phyloP scores from a whole-genome alignment of 2,113 vertebrate genomes.

The Eulemur macaco region DNA sequence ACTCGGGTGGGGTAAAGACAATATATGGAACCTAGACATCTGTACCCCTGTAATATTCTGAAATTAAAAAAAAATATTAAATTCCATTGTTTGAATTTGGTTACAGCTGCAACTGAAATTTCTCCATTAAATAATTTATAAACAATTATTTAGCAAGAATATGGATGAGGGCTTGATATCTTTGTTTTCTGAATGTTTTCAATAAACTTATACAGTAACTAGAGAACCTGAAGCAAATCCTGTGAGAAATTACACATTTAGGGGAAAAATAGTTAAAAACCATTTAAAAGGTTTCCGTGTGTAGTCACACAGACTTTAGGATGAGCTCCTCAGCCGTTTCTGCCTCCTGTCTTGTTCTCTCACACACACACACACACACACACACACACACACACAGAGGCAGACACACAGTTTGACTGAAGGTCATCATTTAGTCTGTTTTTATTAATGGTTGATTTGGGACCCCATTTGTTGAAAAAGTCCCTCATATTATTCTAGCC shows the following conservation, averaged over 20 bases:
- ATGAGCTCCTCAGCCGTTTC: not conserved
- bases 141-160: not conserved
- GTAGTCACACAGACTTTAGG: not conserved
- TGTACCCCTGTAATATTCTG: too few relatives aligned
- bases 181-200: not conserved
- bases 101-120: not conserved
- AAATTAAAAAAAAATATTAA: not conserved
- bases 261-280: not conserved
- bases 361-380: accelerated
- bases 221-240: not conserved
- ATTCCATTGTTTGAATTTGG: not conserved
- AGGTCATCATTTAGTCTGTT: not conserved
- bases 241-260: not conserved
- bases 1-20: too few relatives aligned
- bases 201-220: not conserved
- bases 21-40: too few relatives aligned
- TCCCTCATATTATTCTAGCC: not conserved
- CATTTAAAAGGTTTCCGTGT: not conserved
- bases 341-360: not conserved
- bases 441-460: not conserved
- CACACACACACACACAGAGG: not conserved
- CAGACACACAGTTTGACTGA: not conserved
- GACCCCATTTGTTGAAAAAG: not conserved
- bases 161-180: not conserved
- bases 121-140: not conserved